Evolutionary conservation across 1,140 invertebrate genomes (phyloP).

Genomic region (Drosophila pandora): DNA sequence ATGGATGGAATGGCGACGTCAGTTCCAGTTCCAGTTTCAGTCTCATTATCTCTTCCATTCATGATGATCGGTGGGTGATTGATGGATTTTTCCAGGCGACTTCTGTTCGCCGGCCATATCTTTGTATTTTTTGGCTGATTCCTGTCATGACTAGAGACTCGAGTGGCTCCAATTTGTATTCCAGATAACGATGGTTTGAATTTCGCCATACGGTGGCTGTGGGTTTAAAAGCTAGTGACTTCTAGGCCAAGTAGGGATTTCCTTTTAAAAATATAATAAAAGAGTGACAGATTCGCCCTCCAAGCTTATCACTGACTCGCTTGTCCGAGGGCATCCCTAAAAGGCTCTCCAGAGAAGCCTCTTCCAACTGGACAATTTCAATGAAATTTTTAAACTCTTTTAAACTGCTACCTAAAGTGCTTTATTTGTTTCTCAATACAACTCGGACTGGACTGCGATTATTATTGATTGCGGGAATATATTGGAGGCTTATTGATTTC

Average conservation of each 20-base stretch:
- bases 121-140: background rate
- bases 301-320: background rate
- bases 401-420: slow-evolving; percentile 15
- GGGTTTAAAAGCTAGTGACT: too few relatives aligned
- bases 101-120: background rate
- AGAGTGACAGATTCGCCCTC: too few relatives aligned
- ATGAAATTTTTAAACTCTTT: slow-evolving; percentile 1
- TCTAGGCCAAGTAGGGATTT: too few relatives aligned
- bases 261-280: too few relatives aligned
- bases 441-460: slow-evolving; percentile 7
- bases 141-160: slow-evolving; percentile 20
- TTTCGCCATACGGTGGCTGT: background rate
- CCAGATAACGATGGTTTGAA: background rate
- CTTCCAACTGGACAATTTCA: slow-evolving; percentile 3
- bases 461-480: slow-evolving; percentile 30
- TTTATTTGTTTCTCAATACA: slow-evolving; percentile 32
- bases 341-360: background rate
- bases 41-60: background rate
- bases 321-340: background rate
- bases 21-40: background rate
- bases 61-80: slow-evolving; percentile 9
- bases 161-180: slow-evolving; percentile 28
- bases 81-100: slow-evolving; percentile 1
- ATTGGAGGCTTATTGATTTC: slow-evolving; percentile 24
- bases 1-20: slow-evolving; percentile 5